A percentile compares a stretch with the other conserved stretches of the same genome.
Evolutionary conservation across 2,888 invertebrate genomes (phyloP).

Genomic region (Drosophila prostipennis): DNA sequence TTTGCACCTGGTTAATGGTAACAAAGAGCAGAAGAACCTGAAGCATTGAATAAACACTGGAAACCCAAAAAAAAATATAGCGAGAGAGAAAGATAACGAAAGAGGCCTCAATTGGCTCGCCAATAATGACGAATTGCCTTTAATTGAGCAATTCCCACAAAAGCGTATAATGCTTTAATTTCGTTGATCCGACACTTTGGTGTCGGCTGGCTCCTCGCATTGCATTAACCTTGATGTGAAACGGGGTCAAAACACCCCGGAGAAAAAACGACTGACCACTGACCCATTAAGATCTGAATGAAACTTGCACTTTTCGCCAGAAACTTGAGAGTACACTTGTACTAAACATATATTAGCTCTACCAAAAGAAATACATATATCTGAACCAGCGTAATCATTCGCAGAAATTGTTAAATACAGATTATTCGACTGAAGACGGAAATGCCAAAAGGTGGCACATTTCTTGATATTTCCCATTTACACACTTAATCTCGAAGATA

Average conservation of each 20-base stretch:
- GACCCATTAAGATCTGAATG: slow-evolving; percentile 16
- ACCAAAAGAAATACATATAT: background rate
- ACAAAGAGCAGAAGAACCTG: background rate
- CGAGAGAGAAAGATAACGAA: background rate
- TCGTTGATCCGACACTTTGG: slow-evolving; percentile 28
- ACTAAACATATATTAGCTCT: background rate
- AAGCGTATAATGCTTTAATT: slow-evolving; percentile 19
- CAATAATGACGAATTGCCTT: slow-evolving; percentile 16
- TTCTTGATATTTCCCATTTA: slow-evolving; percentile 6
- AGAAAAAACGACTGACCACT: slow-evolving; percentile 9
- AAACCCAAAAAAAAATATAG: background rate
- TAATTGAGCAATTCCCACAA: slow-evolving; percentile 19
- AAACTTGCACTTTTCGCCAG: slow-evolving; percentile 18
- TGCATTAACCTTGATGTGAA: slow-evolving; percentile 26
- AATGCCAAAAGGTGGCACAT: background rate
- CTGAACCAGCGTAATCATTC: background rate
- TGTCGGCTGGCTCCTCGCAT: slow-evolving; percentile 4
- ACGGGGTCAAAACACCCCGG: slow-evolving; percentile 11
- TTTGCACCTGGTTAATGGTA: slow-evolving; percentile 5
- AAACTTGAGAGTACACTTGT: background rate
- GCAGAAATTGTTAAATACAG: background rate
- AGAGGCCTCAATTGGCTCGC: slow-evolving; percentile 4
- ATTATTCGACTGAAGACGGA: background rate
- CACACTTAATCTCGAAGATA: slow-evolving; percentile 2
- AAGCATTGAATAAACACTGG: background rate